Evolutionary conservation across 2,888 invertebrate genomes (phyloP).

Genomic region (Calephelis perditalis): DNA sequence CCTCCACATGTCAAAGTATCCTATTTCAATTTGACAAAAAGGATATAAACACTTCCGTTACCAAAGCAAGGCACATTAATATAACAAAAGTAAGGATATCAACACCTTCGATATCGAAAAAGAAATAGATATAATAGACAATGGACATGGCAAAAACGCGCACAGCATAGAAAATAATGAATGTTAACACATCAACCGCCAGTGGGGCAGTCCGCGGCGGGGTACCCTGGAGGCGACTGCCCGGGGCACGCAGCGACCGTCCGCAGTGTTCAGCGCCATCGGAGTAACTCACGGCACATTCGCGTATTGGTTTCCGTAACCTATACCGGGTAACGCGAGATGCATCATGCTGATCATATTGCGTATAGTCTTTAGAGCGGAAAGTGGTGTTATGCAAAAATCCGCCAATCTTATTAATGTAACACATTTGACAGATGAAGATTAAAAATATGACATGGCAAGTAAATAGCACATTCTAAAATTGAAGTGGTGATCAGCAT

Average conservation of each 20-base stretch:
- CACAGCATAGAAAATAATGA: slow-evolving; percentile 44
- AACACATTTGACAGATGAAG: background rate
- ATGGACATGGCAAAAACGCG: slow-evolving; percentile 36
- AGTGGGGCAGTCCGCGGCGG: slow-evolving; percentile 68
- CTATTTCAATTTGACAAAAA: too few species aligned
- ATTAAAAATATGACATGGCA: slow-evolving; percentile 20
- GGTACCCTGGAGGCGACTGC: slow-evolving; percentile 54
- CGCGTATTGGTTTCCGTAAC: slow-evolving; percentile 54
- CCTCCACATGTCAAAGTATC: too few species aligned
- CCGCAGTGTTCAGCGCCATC: slow-evolving; percentile 52
- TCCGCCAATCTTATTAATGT: slow-evolving; percentile 19
- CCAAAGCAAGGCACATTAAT: background rate
- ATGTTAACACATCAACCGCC: slow-evolving; percentile 77
- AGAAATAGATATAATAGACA: slow-evolving; percentile 50
- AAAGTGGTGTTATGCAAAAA: slow-evolving; percentile 43
- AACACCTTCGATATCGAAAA: slow-evolving; percentile 47
- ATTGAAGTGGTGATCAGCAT: background rate
- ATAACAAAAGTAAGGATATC: slow-evolving; percentile 4
- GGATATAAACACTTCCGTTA: too few species aligned
- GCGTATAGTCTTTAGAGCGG: slow-evolving; percentile 59
- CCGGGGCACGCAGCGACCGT: slow-evolving; percentile 41
- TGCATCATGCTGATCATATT: slow-evolving; percentile 42
- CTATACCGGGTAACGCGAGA: slow-evolving; percentile 62
- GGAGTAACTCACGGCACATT: slow-evolving; percentile 46
- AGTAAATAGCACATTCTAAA: background rate